A percentile compares a stretch with the other conserved stretches of the same genome.
Conservation (phyloP, 2,113 vertebrate genomes). For the Hemibagrus wyckioides region DNA sequence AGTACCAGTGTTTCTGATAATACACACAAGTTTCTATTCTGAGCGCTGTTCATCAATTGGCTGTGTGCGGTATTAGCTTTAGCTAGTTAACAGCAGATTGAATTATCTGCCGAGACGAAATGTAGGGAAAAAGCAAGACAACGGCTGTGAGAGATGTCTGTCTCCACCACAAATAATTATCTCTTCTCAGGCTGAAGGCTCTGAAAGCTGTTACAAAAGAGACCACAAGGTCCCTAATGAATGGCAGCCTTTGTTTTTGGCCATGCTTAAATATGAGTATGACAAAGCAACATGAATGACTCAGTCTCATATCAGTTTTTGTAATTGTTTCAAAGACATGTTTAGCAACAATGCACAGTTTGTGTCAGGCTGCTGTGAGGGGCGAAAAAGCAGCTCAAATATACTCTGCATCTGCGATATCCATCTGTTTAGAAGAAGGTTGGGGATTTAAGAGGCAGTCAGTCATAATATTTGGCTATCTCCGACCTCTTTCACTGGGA, state of each 20-base stretch:
- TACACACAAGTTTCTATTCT: not conserved
- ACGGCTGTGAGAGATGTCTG: slow-evolving; percentile 37
- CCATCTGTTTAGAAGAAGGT: slow-evolving; percentile 71
- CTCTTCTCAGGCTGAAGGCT: slow-evolving; percentile 40
- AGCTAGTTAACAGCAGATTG: slow-evolving; percentile 42
- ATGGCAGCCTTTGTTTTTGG: slow-evolving; percentile 50
- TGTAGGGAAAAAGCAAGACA: slow-evolving; percentile 38
- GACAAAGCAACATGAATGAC: slow-evolving; percentile 44
- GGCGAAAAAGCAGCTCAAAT: slow-evolving; percentile 47
- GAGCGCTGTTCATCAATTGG: not conserved
- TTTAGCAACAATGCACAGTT: slow-evolving; percentile 49
- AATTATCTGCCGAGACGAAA: slow-evolving; percentile 26
- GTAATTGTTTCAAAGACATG: slow-evolving; percentile 51
- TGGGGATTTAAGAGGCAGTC: slow-evolving; percentile 89
- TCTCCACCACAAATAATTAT: slow-evolving; percentile 48
- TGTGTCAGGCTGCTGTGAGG: slow-evolving; percentile 52
- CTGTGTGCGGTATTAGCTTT: slow-evolving; percentile 36
- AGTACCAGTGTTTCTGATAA: not conserved
- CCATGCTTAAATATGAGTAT: slow-evolving; percentile 43
- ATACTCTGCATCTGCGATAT: slow-evolving; percentile 53
- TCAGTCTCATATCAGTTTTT: slow-evolving; percentile 47
- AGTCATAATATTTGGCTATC: slow-evolving; percentile 75
- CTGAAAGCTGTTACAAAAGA: slow-evolving; percentile 51
- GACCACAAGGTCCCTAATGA: slow-evolving; percentile 45
- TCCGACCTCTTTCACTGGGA: slow-evolving; percentile 80